Evolutionary conservation across 2,113 vertebrate genomes (phyloP).

Genomic region (Ornithorhynchus anatinus): DNA sequence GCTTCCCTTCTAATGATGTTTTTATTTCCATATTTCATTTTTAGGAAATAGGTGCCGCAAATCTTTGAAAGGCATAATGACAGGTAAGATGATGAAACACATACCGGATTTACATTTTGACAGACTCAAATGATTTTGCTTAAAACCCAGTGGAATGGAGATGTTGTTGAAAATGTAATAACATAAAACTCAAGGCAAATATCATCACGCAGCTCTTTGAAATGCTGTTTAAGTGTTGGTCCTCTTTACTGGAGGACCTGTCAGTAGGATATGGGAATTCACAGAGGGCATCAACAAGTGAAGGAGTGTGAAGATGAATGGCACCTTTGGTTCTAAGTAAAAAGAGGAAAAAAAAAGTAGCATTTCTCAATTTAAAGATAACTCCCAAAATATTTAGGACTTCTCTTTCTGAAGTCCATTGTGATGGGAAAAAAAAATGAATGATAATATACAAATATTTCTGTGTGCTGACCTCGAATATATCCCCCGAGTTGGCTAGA

Average conservation of each 20-base stretch:
- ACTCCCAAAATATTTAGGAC: too few relatives aligned
- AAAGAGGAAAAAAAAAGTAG: too few relatives aligned
- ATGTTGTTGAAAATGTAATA: neutral
- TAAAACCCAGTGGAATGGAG: neutral
- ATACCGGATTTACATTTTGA: neutral
- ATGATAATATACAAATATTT: too few relatives aligned
- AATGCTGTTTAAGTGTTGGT: neutral
- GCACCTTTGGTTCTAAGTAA: too few relatives aligned
- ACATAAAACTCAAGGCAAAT: neutral
- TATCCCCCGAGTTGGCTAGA: too few relatives aligned
- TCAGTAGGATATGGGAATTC: rapidly evolving
- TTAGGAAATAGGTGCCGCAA: neutral
- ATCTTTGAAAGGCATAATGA: neutral
- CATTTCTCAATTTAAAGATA: too few relatives aligned
- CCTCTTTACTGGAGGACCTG: neutral
- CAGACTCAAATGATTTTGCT: neutral
- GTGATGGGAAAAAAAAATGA: too few relatives aligned
- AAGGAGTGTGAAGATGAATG: neutral
- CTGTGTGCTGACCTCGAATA: too few relatives aligned
- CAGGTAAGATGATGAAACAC: neutral
- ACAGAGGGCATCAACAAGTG: rapidly evolving
- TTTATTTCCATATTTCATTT: too few relatives aligned
- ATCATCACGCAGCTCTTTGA: neutral
- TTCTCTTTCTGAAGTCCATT: too few relatives aligned
- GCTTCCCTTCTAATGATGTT: too few relatives aligned